Base-by-base conservation (phyloP, 30 jellyfish, hydroid and myxozoan species). In the Turritopsis dohrnii region DNA sequence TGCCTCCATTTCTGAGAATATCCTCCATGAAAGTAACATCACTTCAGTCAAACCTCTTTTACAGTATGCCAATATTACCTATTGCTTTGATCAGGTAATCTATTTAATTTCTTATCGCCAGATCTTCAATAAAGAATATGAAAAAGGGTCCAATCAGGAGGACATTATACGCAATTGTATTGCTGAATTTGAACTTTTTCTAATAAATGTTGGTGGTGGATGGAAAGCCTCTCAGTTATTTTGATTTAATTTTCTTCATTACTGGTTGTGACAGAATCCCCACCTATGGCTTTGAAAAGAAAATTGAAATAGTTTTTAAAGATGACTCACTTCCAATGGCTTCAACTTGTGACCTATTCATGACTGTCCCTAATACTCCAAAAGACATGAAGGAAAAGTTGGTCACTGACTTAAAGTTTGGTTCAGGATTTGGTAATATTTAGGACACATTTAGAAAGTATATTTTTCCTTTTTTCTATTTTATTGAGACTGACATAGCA, bases 211-310 rank as follows among this genome's bases (percentile, higher is more conserved):
- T 60, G 73, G 21, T 23, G 21, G 22, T 21, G 22, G 21, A 60
- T 60, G 21, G 21, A 18, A 18, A 18, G 21, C 73, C 73, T 60
- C 73, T 60, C 19, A 21, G 73, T 60, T 60, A 18, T 60, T 21
- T 18, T 60, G 22, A 60, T 18, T 23, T 60, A 21, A 23, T 60
- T 18, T 21, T 18, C 19, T 60, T 60, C 21, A 18, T 21, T 23
- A 60, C 73, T 60, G 73, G 73, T 60, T 21, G 19, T 60, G 73
- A 60, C 73, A 60, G 73, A 23, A 60, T 60, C 19, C 73, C 73
- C 19, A 21, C 73, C 19, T 60, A 60, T 60, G 73, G 73, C 21
- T 60, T 60, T 60, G 73, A 60, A 60, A 60, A 60, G 21, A 60
- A 60, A 60, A 60, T 60, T 23, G 73, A 60, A 18, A 23, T 60